Percentiles rank a stretch among this genome's conserved stretches.
Conservation (phyloP, 2,888 invertebrate genomes). For the Himalopsyche tibetana region DNA sequence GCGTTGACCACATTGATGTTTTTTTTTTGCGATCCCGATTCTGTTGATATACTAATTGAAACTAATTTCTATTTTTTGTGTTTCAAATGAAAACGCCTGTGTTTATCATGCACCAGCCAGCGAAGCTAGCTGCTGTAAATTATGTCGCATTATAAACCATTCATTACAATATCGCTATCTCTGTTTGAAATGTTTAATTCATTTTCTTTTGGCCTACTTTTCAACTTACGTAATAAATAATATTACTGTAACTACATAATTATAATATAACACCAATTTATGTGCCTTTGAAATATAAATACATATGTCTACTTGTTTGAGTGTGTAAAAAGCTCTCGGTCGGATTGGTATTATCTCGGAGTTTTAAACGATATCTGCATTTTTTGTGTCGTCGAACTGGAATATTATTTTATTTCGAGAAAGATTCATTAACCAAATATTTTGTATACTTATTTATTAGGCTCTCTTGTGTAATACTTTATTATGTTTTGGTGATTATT, state of each 20-base stretch:
- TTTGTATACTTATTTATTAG: too few relatives aligned
- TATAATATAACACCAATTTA: background rate
- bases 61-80: background rate
- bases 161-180: constrained; percentile 2
- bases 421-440: too few relatives aligned
- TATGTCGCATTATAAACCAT: constrained; percentile 4
- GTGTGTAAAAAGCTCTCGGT: too few relatives aligned
- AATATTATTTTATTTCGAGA: too few relatives aligned
- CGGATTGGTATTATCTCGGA: too few relatives aligned
- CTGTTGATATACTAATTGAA: background rate
- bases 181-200: constrained; percentile 32
- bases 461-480: too few relatives aligned
- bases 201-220: constrained; percentile 36
- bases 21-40: background rate
- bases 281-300: too few relatives aligned
- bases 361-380: too few relatives aligned
- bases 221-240: constrained; percentile 23
- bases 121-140: background rate
- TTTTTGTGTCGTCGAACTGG: too few relatives aligned
- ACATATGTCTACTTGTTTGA: too few relatives aligned
- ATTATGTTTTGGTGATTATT: too few relatives aligned
- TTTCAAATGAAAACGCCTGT: background rate
- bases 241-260: background rate
- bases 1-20: background rate
- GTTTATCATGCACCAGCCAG: background rate